Evolutionary conservation across 2,113 vertebrate genomes (phyloP).

Genomic region (Hippocampus mohnikei): DNA sequence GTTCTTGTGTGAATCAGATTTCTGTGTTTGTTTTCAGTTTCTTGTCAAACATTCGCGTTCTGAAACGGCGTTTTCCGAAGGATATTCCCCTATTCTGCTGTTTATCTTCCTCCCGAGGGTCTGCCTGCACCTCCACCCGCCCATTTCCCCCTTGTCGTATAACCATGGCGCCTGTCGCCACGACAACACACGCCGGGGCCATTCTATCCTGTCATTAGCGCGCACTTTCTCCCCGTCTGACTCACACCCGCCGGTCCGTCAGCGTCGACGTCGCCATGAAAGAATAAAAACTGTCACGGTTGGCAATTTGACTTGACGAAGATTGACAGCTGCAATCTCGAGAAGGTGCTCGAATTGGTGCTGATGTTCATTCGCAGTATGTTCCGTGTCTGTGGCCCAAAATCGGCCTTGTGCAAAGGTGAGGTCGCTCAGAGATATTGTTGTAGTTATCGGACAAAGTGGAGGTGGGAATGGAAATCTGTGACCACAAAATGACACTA

Average conservation of each 20-base stretch:
- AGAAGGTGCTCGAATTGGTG: background rate
- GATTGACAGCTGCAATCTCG: background rate
- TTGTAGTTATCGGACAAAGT: too few relatives aligned
- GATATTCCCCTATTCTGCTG: background rate
- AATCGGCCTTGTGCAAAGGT: constrained; percentile 1
- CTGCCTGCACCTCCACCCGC: constrained; percentile 45
- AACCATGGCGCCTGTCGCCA: constrained; percentile 70
- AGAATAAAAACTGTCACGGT: background rate
- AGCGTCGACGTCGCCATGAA: constrained; percentile 13
- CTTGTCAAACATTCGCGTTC: background rate
- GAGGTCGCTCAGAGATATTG: constrained; percentile 6
- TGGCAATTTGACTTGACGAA: background rate
- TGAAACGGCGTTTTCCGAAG: background rate
- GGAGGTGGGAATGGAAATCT: too few relatives aligned
- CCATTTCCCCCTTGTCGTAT: constrained; percentile 56
- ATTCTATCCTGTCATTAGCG: constrained; percentile 76
- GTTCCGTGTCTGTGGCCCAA: constrained; percentile 16
- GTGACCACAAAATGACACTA: too few relatives aligned
- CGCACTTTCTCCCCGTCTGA: constrained; percentile 8
- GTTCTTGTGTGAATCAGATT: background rate
- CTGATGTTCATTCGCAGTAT: background rate
- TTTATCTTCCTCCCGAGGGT: constrained; percentile 1
- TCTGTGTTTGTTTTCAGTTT: background rate
- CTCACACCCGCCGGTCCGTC: constrained; percentile 17
- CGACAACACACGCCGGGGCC: constrained; percentile 65